These are phyloP conservation scores for Danionella cerebrum DNA, from an alignment of 2,113 vertebrate species.

Conservation along the genomic window DNA sequence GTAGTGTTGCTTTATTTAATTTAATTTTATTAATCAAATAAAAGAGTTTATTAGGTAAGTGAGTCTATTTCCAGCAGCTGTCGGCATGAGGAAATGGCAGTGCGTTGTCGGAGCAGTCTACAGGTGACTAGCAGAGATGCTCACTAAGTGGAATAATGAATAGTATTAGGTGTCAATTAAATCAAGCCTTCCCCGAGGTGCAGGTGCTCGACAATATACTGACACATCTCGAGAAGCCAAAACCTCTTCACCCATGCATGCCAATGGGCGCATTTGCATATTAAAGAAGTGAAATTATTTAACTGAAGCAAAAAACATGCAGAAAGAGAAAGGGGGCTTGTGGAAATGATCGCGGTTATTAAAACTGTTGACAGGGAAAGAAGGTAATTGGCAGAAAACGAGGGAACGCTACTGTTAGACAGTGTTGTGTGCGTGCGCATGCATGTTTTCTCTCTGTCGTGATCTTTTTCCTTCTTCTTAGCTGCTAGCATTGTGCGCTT, in stretches of 20 bases:
- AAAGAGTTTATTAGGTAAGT: neutral
- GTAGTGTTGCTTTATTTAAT: neutral
- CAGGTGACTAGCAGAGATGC: constrained; percentile 97
- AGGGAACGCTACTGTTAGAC: constrained; percentile 92
- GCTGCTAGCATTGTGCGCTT: constrained; percentile 87
- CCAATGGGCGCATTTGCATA: constrained; percentile 93
- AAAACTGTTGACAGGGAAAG: constrained; percentile 99
- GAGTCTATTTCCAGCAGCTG: constrained; percentile 82
- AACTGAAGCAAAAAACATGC: constrained; percentile 77
- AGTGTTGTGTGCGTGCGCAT: constrained; percentile 64
- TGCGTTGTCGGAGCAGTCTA: constrained; percentile 69
- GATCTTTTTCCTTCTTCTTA: constrained; percentile 51
- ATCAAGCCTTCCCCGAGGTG: constrained; percentile 87
- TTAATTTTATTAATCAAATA: neutral
- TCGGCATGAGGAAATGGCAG: constrained; percentile 77
- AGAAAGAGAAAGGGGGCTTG: constrained; percentile 66
- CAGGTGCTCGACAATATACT: constrained; percentile 97
- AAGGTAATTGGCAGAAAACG: constrained; percentile 99
- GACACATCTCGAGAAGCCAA: constrained; percentile 89
- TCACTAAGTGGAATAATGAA: constrained; percentile 99
- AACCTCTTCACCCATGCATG: constrained; percentile 97
- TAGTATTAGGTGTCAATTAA: constrained; percentile 99
- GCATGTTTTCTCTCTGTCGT: constrained; percentile 19
- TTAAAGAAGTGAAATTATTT: constrained; percentile 99
- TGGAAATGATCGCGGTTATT: constrained; percentile 99